Conservation (phyloP, 2,113 vertebrate genomes). For the Anoura caudifer region DNA sequence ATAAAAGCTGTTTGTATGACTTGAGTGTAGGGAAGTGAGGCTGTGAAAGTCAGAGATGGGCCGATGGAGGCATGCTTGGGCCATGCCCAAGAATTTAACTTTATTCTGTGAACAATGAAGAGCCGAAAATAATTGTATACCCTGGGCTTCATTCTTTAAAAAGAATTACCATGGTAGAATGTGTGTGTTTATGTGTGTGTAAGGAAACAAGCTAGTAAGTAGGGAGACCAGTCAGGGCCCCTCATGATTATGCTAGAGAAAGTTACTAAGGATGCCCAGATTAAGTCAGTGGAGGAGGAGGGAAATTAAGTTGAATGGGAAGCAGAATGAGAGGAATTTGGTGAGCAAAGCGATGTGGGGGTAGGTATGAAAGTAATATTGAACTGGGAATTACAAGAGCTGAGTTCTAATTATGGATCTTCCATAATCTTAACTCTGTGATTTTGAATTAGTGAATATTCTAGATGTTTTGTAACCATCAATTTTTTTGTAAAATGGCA, state of each 20-base stretch:
- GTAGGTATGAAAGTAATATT: not conserved
- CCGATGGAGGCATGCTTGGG: not conserved
- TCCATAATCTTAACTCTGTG: not conserved
- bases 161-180: not conserved
- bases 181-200: not conserved
- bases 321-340: not conserved
- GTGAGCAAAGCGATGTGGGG: not conserved
- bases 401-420: not conserved
- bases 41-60: not conserved
- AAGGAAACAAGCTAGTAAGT: not conserved
- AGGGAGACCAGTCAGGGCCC: not conserved
- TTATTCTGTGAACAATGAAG: not conserved
- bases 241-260: not conserved
- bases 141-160: not conserved
- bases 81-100: not conserved
- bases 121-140: not conserved
- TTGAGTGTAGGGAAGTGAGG: not conserved
- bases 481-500: not conserved
- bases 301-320: not conserved
- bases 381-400: not conserved
- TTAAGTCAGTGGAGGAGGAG: not conserved
- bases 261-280: not conserved
- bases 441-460: not conserved
- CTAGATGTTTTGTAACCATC: not conserved
- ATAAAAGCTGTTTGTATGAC: not conserved